phyloP scores from a whole-genome alignment of 2,113 vertebrate species.

The Ia io region DNA sequence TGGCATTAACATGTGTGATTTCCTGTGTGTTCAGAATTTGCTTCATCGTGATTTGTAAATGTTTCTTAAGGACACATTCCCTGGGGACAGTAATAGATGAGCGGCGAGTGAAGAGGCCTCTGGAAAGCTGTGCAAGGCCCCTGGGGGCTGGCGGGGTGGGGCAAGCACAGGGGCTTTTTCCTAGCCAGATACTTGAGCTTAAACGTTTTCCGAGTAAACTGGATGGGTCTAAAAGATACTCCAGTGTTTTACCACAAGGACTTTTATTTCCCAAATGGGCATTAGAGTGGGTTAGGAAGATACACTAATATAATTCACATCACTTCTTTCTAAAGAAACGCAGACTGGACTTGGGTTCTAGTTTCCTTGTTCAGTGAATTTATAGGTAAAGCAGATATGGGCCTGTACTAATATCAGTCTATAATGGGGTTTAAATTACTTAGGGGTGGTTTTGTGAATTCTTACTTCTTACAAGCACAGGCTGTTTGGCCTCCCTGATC shows the following conservation, averaged over 20 bases:
- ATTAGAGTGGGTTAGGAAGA: background rate
- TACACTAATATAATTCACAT: background rate
- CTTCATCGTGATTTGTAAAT: background rate
- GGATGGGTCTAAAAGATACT: background rate
- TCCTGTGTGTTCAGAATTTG: background rate
- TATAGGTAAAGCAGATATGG: background rate
- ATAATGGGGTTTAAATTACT: background rate
- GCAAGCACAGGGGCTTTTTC: background rate
- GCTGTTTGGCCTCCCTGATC: background rate
- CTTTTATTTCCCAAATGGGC: background rate
- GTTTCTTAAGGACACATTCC: background rate
- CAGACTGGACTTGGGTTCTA: background rate
- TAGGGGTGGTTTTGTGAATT: background rate
- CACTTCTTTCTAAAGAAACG: background rate
- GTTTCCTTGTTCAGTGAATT: background rate
- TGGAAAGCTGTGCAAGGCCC: background rate
- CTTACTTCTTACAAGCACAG: background rate
- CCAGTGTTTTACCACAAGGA: background rate
- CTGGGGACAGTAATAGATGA: background rate
- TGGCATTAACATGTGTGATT: background rate
- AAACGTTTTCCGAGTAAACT: background rate
- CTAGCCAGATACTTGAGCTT: background rate
- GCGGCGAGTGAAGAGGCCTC: background rate
- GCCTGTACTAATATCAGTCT: background rate
- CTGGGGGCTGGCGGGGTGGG: fast-evolving